Base-by-base conservation (phyloP, 2,797 vertebrate genomes). In the Pipistrellus pipistrellus region DNA sequence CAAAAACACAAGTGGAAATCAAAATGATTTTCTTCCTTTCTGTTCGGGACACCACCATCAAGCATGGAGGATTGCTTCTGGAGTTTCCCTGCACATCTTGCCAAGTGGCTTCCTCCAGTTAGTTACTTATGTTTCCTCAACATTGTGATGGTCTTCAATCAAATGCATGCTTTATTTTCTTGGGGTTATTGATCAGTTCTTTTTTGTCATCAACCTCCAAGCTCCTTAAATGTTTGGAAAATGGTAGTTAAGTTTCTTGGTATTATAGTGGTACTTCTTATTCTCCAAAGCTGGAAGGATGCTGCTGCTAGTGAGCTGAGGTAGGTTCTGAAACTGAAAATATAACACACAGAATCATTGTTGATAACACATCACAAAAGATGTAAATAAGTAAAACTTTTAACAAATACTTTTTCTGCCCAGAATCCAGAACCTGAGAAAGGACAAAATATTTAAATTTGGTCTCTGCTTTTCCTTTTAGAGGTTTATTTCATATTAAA, bases 211-310 rank as follows among this genome's bases (percentile, higher is more conserved):
- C 48, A 12, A 35, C 73, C 38, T 88, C 66, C 15, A 53, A 10
- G 18, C 77, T 27, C 1, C 44, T 98, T 98, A 99, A 98, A 99
- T 99, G 98, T 99, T 99, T 11, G 99, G 99, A 4, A 99, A 99
- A 91, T 98, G 99, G 93, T 98, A 99, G 98, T 99, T 99, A 77
- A 99, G 98, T 97, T 98, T 99, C 96, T 98, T 98, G 82, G 98
- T 97, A 96, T 99, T 98, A 98, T 96, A 99, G 97, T 98, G 99
- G 97, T 98, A 98, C 93, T 99, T 99, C 97, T 99, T 99, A 95
- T 97, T 99, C 91, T 99, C 99, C 98, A 99, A 85, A 25, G 98
- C 98, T 48, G 99, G 99, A 89, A 99, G 99, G 96, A 98, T 82
- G 15, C 98, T 98, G 91, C 98, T 99, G 97, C 98, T 97, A 20